These are phyloP conservation scores for Myiotriccus ornatus DNA, from an alignment of 2,797 vertebrate species.

Conservation along the genomic window DNA sequence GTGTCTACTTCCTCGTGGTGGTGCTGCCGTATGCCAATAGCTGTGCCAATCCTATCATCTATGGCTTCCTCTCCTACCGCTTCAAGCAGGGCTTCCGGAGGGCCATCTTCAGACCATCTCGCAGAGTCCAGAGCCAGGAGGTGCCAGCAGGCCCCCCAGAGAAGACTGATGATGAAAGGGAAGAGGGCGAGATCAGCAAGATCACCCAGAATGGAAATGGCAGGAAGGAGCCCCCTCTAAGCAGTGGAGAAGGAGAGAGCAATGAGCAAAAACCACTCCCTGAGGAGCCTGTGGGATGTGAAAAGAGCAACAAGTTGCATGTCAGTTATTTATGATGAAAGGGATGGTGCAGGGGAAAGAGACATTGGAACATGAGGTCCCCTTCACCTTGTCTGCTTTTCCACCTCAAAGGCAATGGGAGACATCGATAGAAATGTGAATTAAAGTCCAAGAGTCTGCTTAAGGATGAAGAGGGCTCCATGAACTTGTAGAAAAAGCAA, in stretches of 20 bases:
- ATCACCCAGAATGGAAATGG: slow-evolving; percentile 65
- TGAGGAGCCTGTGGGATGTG: slow-evolving; percentile 39
- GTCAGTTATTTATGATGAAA: slow-evolving; percentile 74
- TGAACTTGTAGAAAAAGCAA: neutral
- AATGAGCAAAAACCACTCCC: slow-evolving; percentile 69
- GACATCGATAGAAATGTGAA: neutral
- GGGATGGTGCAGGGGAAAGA: neutral
- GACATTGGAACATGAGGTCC: neutral
- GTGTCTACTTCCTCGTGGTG: slow-evolving; percentile 93
- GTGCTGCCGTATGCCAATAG: slow-evolving; percentile 94
- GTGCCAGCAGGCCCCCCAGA: neutral
- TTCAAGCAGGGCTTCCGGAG: slow-evolving; percentile 94
- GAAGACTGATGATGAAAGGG: slow-evolving; percentile 59
- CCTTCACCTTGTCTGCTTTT: neutral
- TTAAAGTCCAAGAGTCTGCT: neutral
- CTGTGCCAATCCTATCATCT: slow-evolving; percentile 95
- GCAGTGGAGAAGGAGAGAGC: neutral
- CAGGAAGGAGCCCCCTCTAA: slow-evolving; percentile 1
- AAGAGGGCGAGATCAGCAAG: slow-evolving; percentile 68
- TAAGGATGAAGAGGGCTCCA: neutral
- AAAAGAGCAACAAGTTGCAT: slow-evolving; percentile 55
- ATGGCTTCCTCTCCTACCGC: slow-evolving; percentile 94
- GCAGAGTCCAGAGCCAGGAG: slow-evolving; percentile 75
- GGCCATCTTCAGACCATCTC: slow-evolving; percentile 78
- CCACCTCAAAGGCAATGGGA: neutral